A percentile compares a stretch with the other conserved stretches of the same genome.
phyloP scores from a whole-genome alignment of 2,888 invertebrate species.

The Watsonalla binaria region DNA sequence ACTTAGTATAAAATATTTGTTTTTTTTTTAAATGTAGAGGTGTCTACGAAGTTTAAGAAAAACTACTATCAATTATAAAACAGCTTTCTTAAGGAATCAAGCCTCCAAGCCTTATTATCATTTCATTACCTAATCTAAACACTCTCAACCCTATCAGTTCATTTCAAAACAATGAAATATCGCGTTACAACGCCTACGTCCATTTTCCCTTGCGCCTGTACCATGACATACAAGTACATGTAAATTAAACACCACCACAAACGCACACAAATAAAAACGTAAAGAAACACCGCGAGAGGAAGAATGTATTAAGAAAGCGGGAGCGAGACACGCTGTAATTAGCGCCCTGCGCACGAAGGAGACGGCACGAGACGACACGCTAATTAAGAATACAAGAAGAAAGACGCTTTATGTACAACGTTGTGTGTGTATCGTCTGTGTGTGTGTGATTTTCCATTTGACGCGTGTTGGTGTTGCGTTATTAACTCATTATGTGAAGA shows the following conservation, averaged over 20 bases:
- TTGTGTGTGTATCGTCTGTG: constrained; percentile 27
- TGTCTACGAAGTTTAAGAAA: too few relatives aligned
- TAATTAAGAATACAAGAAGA: constrained; percentile 86
- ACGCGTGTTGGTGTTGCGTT: constrained; percentile 60
- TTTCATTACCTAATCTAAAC: background rate
- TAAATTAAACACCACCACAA: constrained; percentile 78
- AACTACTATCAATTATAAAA: too few relatives aligned
- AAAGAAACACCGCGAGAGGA: constrained; percentile 78
- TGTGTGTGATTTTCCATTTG: constrained; percentile 60
- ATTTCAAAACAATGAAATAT: background rate
- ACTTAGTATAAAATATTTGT: too few relatives aligned
- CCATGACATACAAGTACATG: constrained; percentile 77
- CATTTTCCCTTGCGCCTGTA: constrained; percentile 46
- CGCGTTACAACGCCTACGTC: constrained; percentile 4
- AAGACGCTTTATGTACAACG: constrained; percentile 76
- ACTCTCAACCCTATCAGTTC: background rate
- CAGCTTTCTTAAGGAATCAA: too few relatives aligned
- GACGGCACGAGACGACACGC: constrained; percentile 72
- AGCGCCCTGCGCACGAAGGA: constrained; percentile 63
- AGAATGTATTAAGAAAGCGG: constrained; percentile 80
- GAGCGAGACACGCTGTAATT: constrained; percentile 74
- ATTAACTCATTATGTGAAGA: constrained; percentile 78
- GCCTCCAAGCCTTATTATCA: background rate
- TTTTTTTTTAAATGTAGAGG: too few relatives aligned
- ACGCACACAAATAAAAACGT: constrained; percentile 79